A percentile compares a stretch with the other conserved stretches of the same genome.
These are phyloP conservation scores for Bubo blakistoni DNA, from an alignment of 2,113 vertebrate genomes.

Conservation along the genomic window DNA sequence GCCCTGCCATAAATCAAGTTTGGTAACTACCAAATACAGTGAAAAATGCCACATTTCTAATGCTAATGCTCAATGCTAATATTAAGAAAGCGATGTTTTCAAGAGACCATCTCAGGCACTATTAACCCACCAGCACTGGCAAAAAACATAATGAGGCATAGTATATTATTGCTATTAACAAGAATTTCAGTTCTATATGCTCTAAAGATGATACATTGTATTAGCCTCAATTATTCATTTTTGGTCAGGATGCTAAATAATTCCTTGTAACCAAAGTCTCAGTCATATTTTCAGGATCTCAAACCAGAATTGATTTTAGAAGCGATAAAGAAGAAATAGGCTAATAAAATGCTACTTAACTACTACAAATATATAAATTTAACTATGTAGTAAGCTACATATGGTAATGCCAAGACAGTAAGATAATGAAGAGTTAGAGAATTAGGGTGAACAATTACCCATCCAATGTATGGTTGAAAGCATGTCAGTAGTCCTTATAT, in stretches of 20 bases:
- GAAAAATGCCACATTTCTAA: constrained; percentile 26
- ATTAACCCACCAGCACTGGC: constrained; percentile 2
- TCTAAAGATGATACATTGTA: constrained; percentile 22
- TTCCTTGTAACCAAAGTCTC: background rate
- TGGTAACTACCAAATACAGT: constrained; percentile 47
- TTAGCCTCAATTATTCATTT: constrained; percentile 8
- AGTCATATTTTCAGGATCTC: background rate
- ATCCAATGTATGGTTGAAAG: background rate
- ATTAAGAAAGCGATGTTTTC: background rate
- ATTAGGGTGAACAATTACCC: background rate
- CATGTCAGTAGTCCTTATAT: background rate
- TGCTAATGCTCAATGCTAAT: background rate
- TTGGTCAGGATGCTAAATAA: background rate
- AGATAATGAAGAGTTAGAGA: background rate
- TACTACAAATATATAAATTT: constrained; percentile 1
- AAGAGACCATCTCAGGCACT: background rate
- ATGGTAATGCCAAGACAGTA: background rate
- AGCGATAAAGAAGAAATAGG: background rate
- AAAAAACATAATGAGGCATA: constrained; percentile 27
- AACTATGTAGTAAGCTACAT: background rate
- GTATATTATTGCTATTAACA: constrained; percentile 40
- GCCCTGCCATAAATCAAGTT: constrained; percentile 14
- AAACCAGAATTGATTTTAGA: background rate
- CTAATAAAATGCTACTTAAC: constrained; percentile 40
- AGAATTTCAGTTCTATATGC: constrained; percentile 15